Evolutionary conservation across 2,888 invertebrate species (phyloP).

Genomic region (Auanema freiburgensis): DNA sequence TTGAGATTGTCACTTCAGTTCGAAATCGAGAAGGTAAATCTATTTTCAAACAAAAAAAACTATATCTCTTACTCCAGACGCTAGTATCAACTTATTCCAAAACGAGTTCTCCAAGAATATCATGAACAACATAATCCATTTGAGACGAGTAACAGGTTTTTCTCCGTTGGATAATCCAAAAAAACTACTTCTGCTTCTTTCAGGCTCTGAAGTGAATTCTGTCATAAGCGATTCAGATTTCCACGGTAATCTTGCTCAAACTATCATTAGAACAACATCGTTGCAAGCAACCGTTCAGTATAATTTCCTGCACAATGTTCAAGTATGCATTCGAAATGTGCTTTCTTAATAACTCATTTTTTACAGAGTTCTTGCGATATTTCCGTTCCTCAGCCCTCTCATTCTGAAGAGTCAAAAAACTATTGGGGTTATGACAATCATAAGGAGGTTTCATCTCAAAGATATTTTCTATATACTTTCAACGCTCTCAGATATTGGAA

Average conservation of each 20-base stretch:
- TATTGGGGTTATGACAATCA: slow-evolving; percentile 14
- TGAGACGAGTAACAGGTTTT: slow-evolving; percentile 6
- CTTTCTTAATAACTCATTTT: not conserved
- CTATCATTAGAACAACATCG: slow-evolving; percentile 4
- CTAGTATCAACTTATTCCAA: not conserved
- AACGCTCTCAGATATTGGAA: not conserved
- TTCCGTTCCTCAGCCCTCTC: not conserved
- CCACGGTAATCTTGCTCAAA: slow-evolving; percentile 15
- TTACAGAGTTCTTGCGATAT: slow-evolving; percentile 21
- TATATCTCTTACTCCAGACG: slow-evolving; percentile 8
- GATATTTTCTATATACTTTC: too few species aligned
- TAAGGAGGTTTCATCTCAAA: slow-evolving; percentile 3
- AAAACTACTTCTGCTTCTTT: slow-evolving; percentile 1
- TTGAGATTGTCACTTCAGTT: slow-evolving; percentile 8
- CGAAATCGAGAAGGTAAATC: not conserved
- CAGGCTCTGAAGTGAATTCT: slow-evolving; percentile 4
- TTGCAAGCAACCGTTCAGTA: not conserved
- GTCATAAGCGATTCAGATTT: slow-evolving; percentile 8
- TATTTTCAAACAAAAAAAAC: not conserved
- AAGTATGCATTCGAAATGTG: slow-evolving; percentile 2
- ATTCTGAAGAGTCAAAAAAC: slow-evolving; percentile 11
- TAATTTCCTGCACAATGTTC: slow-evolving; percentile 19
- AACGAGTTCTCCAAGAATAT: slow-evolving; percentile 14
- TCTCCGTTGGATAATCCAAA: not conserved
- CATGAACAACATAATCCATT: slow-evolving; percentile 16